Conservation (phyloP, 2,888 invertebrate genomes). For the Augiades crinisus region DNA sequence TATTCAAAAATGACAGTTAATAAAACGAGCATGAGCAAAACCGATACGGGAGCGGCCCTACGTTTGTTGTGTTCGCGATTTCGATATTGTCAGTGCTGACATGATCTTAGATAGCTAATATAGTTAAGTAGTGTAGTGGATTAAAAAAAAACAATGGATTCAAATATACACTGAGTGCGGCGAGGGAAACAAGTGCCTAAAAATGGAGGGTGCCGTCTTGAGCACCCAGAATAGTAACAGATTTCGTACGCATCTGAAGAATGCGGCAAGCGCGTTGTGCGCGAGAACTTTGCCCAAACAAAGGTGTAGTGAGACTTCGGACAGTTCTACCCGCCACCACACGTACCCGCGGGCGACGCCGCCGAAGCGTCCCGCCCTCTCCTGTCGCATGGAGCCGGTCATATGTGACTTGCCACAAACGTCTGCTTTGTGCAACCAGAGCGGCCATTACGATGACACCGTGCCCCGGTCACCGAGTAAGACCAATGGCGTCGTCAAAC, state of each 20-base stretch:
- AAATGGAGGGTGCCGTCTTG: conserved; percentile 78
- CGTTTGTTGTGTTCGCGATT: conserved; percentile 4
- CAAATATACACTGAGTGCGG: conserved; percentile 56
- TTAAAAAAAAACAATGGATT: conserved; percentile 57
- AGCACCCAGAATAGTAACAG: conserved; percentile 72
- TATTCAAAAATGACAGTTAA: conserved; percentile 8
- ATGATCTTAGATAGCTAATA: conserved; percentile 27
- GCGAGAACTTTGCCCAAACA: conserved; percentile 73
- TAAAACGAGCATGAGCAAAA: conserved; percentile 2
- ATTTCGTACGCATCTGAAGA: conserved; percentile 70
- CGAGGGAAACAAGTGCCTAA: conserved; percentile 35
- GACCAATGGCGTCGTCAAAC: conserved; percentile 53
- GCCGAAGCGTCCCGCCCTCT: conserved; percentile 60
- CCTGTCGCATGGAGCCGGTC: conserved; percentile 63
- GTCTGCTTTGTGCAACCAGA: conserved; percentile 45
- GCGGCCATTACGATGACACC: conserved; percentile 44
- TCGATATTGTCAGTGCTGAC: conserved; percentile 17
- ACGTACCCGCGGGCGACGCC: conserved; percentile 68
- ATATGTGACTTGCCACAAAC: conserved; percentile 46
- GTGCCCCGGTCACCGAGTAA: conserved; percentile 42
- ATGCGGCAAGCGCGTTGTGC: conserved; percentile 72
- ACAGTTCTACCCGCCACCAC: conserved; percentile 60
- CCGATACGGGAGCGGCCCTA: conserved; percentile 4
- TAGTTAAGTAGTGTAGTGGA: conserved; percentile 36
- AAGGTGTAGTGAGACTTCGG: conserved; percentile 58